Evolutionary conservation across 53 echinoderm and acorn worm species (phyloP).

Genomic region (Crossaster papposus): DNA sequence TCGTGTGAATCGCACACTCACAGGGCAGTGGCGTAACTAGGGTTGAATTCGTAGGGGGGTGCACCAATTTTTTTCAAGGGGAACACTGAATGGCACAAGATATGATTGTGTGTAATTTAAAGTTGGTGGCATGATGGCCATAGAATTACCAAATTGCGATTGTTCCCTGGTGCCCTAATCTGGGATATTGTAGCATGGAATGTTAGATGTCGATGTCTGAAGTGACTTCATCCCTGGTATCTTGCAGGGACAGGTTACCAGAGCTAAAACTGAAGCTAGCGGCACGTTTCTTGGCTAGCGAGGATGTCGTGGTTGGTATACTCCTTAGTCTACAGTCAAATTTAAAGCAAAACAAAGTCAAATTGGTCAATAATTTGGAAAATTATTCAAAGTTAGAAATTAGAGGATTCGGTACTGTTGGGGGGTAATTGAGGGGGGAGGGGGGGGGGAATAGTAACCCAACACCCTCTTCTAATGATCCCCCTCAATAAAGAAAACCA

Average conservation of each 20-base stretch:
- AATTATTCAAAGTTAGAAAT: background rate
- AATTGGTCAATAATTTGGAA: background rate
- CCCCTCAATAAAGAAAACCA: background rate
- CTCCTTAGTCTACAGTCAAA: conserved; percentile 36
- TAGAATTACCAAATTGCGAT: no score
- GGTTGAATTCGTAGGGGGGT: no score
- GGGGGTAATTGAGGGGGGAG: no score
- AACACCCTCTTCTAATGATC: background rate
- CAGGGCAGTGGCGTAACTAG: no score
- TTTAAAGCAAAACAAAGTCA: no score
- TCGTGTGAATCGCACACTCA: no score
- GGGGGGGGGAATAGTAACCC: no score
- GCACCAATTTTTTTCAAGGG: no score
- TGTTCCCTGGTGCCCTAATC: conserved; percentile 2
- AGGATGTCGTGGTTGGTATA: conserved; percentile 38
- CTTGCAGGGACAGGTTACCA: conserved; percentile 51
- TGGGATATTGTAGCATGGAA: background rate
- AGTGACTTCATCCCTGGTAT: conserved; percentile 54
- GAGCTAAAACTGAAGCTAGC: conserved; percentile 59
- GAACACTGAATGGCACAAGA: no score
- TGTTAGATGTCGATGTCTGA: conserved; percentile 54
- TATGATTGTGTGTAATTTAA: no score
- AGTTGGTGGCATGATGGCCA: no score
- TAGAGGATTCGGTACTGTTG: no score
- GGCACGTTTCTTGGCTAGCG: conserved; percentile 58